These are phyloP conservation scores for Linnaemya vulpina DNA, from an alignment of 2,888 invertebrate species.

Conservation along the genomic window DNA sequence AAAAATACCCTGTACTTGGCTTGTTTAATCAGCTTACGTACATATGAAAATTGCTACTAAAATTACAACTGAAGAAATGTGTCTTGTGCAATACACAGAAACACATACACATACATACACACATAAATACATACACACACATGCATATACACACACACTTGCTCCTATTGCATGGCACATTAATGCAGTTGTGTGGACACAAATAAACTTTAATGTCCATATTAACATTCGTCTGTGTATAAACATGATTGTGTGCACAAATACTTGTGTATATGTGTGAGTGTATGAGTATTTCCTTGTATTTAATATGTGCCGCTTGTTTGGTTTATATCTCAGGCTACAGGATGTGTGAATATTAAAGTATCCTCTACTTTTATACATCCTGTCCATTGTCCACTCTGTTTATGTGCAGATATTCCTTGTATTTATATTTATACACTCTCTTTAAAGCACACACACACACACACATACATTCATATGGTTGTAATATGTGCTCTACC, in stretches of 20 bases:
- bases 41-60: constrained; percentile 3
- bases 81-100: constrained; percentile 8
- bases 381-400: constrained; percentile 68
- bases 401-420: constrained; percentile 28
- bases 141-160: too few relatives aligned
- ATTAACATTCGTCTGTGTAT: background rate
- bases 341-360: constrained; percentile 75
- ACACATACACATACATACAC: too few relatives aligned
- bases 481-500: background rate
- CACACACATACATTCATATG: constrained; percentile 8
- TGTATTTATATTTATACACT: constrained; percentile 34
- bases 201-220: constrained; percentile 7
- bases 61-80: constrained; percentile 33
- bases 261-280: constrained; percentile 7
- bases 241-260: background rate
- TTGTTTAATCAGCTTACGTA: too few relatives aligned
- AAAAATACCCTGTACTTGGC: background rate
- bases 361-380: constrained; percentile 72
- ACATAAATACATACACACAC: too few relatives aligned
- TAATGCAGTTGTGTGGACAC: background rate
- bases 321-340: constrained; percentile 65
- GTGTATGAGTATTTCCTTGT: constrained; percentile 22
- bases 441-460: constrained; percentile 11
- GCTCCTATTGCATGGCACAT: background rate
- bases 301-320: constrained; percentile 51